Conservation (phyloP, 2,113 vertebrate species). For the Orcinus orca region DNA sequence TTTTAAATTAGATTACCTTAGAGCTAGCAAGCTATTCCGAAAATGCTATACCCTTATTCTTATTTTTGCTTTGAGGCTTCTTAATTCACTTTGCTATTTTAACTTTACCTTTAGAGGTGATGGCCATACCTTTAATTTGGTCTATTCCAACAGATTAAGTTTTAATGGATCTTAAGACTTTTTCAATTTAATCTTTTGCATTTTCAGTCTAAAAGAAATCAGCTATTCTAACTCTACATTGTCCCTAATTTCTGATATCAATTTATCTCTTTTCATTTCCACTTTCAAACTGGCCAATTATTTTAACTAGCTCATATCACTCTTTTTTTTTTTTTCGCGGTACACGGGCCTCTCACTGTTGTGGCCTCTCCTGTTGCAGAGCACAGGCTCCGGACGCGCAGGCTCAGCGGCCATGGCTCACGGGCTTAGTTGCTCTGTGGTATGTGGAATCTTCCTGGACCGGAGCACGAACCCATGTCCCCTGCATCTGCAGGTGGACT, state of each 20-base stretch:
- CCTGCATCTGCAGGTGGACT: too few species aligned
- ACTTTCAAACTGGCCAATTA: background rate
- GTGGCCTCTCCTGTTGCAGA: too few species aligned
- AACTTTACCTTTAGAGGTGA: background rate
- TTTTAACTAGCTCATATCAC: conserved; percentile 29
- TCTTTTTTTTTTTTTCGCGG: background rate
- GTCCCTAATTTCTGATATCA: background rate
- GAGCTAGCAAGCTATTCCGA: background rate
- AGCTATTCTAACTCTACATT: background rate
- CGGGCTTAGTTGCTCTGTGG: too few species aligned
- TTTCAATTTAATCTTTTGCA: conserved; percentile 12
- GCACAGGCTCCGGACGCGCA: too few species aligned
- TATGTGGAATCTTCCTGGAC: too few species aligned
- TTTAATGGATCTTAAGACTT: background rate
- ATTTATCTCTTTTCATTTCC: background rate
- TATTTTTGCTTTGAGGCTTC: conserved; percentile 33
- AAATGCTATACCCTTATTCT: background rate
- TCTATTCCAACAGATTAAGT: conserved; percentile 21
- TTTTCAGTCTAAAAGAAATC: conserved; percentile 28
- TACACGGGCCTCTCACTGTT: too few species aligned
- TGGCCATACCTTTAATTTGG: background rate
- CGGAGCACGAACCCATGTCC: too few species aligned
- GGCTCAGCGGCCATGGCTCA: too few species aligned
- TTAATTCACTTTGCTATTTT: conserved; percentile 33
- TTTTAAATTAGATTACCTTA: background rate